These are phyloP conservation scores for Sinocyclocheilus grahami DNA, from an alignment of 2,113 vertebrate genomes.

Conservation along the genomic window DNA sequence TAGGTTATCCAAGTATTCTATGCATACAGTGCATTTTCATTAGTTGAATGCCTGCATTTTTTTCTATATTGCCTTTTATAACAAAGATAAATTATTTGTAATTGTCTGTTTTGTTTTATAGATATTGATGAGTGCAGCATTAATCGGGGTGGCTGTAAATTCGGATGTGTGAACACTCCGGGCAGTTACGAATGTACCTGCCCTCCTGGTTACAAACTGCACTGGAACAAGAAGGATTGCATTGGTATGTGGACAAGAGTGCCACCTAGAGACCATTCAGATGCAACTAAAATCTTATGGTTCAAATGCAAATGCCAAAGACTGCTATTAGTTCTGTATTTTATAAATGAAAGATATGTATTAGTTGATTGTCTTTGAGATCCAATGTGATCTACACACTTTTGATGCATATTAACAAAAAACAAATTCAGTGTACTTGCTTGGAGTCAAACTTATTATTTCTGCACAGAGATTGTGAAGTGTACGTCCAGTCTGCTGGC, in stretches of 20 bases:
- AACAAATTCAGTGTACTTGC: constrained; percentile 44
- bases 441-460: constrained; percentile 7
- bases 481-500: constrained; percentile 77
- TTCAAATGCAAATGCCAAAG: neutral
- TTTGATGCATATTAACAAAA: neutral
- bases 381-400: neutral
- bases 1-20: too few species aligned
- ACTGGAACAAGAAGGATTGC: constrained; percentile 97
- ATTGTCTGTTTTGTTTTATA: too few species aligned
- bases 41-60: too few species aligned
- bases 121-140: too few species aligned
- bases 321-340: neutral
- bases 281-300: constrained; percentile 1
- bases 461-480: constrained; percentile 77
- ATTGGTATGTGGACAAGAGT: constrained; percentile 78
- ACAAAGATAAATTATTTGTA: too few species aligned
- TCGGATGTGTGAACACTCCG: constrained; percentile 85
- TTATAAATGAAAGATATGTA: too few species aligned
- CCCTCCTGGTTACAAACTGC: constrained; percentile 87
- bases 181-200: constrained; percentile 97
- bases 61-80: too few species aligned
- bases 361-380: too few species aligned
- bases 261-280: constrained; percentile 63
- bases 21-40: too few species aligned
- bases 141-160: constrained; percentile 81